Base-by-base conservation (phyloP, 2,113 vertebrate genomes). In the Passer domesticus region DNA sequence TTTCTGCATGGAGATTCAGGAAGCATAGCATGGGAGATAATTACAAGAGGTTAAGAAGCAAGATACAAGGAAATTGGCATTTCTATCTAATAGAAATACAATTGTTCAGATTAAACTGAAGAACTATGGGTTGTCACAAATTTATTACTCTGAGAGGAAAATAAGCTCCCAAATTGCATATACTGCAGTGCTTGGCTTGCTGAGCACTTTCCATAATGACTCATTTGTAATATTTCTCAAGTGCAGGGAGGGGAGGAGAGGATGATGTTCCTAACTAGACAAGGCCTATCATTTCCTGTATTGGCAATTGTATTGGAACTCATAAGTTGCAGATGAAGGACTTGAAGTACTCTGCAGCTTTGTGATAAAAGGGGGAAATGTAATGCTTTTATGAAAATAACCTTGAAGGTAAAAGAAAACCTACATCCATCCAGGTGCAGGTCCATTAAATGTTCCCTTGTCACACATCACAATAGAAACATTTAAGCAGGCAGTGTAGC, bases 351-450 rank as follows among this genome's bases (percentile, higher is more conserved):
- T 81, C 31, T 35, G 50, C 37, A 85, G 55, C 58, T 90, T 85
- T 59, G 44, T 77, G 56, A 68, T 74, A 50, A 46, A 92, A 89
- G 44, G 47, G 28, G 27, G 39, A 93, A 93, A 83, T 59, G 5
- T 23, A 94, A 56, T 70, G 89, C 60, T 88, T 74, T 73, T 2
- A 2, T 84, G 86, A 84, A 94, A 91, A 74, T 94, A 93, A 60
- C 91, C 78, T 96, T 94, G 82, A 87, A 88, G 53, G 44, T 86
- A 85, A 97, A 89, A 81, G 72, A 75, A 91, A 95, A 31, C 17
- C 15, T 49, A 28, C 13, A 35, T 87, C n/a, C 0, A 6, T 89
- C 46, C 53, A 84, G 33, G 21, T 13, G 1, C 30, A 15, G 31
- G 44, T 55, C 67, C 76, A 37, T 67, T 88, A 49, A 90, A 72